A percentile compares a stretch with the other conserved stretches of the same genome.
phyloP scores from a whole-genome alignment of 2,888 invertebrate genomes.

The Ashinkailepas kermadecensis region DNA sequence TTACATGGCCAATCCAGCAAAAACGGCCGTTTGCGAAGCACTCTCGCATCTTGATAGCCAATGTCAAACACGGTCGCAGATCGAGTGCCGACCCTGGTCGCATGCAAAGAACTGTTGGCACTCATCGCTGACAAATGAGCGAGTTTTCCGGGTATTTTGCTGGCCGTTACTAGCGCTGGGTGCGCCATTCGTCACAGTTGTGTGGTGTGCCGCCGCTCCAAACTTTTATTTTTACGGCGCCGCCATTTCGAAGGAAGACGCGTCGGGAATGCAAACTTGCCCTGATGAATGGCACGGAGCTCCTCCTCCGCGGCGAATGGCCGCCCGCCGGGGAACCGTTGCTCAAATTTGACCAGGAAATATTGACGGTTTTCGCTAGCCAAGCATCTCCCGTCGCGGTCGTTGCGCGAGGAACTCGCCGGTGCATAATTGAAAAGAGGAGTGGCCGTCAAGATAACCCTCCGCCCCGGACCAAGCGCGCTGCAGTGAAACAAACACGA shows the following conservation, averaged over 20 bases:
- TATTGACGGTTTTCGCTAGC: not conserved
- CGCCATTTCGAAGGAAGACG: not conserved
- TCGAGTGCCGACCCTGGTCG: no score
- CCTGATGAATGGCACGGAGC: not conserved
- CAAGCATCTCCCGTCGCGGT: not conserved
- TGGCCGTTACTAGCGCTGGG: not conserved
- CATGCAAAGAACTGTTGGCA: not conserved
- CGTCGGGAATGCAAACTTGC: not conserved
- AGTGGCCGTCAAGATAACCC: not conserved
- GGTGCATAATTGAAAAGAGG: not conserved
- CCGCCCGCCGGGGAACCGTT: not conserved
- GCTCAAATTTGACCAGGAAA: conserved; percentile 8
- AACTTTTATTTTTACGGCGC: not conserved
- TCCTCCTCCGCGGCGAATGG: not conserved
- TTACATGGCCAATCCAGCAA: no score
- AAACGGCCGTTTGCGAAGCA: no score
- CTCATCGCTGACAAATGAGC: not conserved
- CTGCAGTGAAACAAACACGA: not conserved
- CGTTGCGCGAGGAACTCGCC: not conserved
- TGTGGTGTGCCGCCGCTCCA: not conserved
- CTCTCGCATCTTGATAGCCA: no score
- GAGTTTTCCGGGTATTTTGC: not conserved
- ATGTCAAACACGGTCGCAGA: no score
- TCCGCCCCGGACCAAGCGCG: not conserved
- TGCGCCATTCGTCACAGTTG: not conserved